These are phyloP conservation scores for Tringa solitaria DNA, from an alignment of 2,113 vertebrate genomes.

Conservation along the genomic window DNA sequence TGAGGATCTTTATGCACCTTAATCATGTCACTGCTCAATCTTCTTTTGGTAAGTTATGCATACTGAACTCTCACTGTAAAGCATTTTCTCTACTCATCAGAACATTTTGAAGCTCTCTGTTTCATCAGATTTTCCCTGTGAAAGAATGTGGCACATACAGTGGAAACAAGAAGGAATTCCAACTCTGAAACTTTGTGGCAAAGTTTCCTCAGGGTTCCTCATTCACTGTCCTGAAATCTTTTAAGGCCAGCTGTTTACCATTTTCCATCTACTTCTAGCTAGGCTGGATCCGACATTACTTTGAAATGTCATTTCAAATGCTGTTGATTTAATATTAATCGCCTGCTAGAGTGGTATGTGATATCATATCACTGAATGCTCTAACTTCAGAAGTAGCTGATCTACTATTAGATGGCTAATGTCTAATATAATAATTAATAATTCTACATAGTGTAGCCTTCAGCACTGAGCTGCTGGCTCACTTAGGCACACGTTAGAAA, in stretches of 20 bases:
- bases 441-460: background rate
- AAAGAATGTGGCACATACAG: background rate
- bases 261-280: background rate
- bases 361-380: background rate
- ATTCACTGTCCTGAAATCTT: background rate
- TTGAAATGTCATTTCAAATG: background rate
- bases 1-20: background rate
- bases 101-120: background rate
- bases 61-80: background rate
- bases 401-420: background rate
- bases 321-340: background rate
- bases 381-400: background rate
- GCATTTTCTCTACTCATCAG: background rate
- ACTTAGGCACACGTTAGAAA: background rate
- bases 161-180: background rate
- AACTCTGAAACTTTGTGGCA: background rate
- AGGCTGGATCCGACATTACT: background rate
- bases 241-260: background rate
- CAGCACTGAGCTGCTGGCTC: background rate
- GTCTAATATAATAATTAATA: background rate
- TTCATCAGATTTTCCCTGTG: background rate
- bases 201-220: background rate
- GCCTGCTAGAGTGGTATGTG: background rate
- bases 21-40: background rate
- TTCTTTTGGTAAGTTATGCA: background rate